Conservation (phyloP, 1,140 invertebrate species). For the Tetraneura akinire region DNA sequence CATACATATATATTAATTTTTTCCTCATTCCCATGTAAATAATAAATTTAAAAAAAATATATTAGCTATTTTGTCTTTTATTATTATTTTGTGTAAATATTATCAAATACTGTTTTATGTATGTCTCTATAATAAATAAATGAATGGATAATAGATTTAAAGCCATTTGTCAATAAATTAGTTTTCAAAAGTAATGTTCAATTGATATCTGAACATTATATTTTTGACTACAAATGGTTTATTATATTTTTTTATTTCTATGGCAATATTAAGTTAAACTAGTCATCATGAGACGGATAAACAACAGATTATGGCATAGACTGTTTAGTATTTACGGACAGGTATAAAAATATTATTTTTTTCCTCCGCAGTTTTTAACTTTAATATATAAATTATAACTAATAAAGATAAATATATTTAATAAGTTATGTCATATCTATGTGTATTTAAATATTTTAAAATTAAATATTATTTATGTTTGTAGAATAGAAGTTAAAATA, state of each 20-base stretch:
- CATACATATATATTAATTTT: constrained; percentile 20
- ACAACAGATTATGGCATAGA: constrained; percentile 15
- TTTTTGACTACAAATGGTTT: not conserved
- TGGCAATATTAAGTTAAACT: constrained; percentile 37
- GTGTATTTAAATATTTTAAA: not conserved
- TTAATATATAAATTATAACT: not conserved
- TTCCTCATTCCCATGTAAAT: constrained; percentile 12
- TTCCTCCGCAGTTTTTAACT: not conserved
- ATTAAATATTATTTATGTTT: not conserved
- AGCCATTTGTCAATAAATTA: not conserved
- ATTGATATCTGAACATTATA: not conserved
- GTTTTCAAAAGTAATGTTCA: not conserved
- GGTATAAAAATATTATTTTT: not conserved
- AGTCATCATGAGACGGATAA: constrained; percentile 31
- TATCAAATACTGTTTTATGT: constrained; percentile 1
- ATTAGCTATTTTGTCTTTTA: not conserved
- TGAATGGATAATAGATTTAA: constrained; percentile 5
- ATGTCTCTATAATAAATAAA: not conserved
- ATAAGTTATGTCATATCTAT: constrained; percentile 1
- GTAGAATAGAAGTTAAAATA: not conserved
- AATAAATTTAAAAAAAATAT: not conserved
- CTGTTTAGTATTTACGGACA: not conserved
- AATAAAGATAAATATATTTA: constrained; percentile 8
- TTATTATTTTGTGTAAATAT: constrained; percentile 32
- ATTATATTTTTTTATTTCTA: constrained; percentile 31